Base-by-base conservation (phyloP, 2,113 vertebrate species). In the Takifugu flavidus region DNA sequence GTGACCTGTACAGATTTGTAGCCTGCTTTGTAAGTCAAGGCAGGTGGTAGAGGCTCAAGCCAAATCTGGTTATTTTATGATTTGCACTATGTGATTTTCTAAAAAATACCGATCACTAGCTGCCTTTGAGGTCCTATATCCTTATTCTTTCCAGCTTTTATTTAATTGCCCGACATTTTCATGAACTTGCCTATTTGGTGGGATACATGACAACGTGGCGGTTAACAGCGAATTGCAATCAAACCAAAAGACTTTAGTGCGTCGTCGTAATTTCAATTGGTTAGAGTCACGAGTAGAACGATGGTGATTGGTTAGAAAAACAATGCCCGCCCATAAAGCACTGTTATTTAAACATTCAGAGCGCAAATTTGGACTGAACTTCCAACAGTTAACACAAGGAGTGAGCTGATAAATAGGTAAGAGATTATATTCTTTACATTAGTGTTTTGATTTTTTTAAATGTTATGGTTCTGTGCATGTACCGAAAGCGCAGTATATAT, bases 181-280 rank as follows among this genome's bases (percentile, higher is more conserved):
- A 39, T 11, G 34, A 6, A 11, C 7, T 39, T 10, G 34, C 34
- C 34, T 39, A 39, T 39, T 39, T 39, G 34, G 34, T 39, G 44
- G 50, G 50, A 4, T 72, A 34, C 76, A 69, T 92, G 91, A 87
- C 91, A 91, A 93, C 91, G 91, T 94, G 91, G 93, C 88, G 88
- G 10, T 86, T 74, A 49, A 6, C 39, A 81, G 57, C 88, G 91
- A 92, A 87, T 93, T 45, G 66, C 64, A 70, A 53, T 1, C 1
- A 0, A 1, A 2, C 50, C 6, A 26, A 28, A 25, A 25, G 5
- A 0, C 2, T 20, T 6, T 4, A 1, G 11, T 4, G 6, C 12
- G 4, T 14, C 8, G 25, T 56, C 64, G 31, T 57, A 5, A 44
- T 49, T 73, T 13, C 13, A 0, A 89, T 88, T 83, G 82, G 87